A percentile compares a stretch with the other conserved stretches of the same genome.
Conservation (phyloP, 2,888 invertebrate genomes). For the Acanthosoma haemorrhoidale region DNA sequence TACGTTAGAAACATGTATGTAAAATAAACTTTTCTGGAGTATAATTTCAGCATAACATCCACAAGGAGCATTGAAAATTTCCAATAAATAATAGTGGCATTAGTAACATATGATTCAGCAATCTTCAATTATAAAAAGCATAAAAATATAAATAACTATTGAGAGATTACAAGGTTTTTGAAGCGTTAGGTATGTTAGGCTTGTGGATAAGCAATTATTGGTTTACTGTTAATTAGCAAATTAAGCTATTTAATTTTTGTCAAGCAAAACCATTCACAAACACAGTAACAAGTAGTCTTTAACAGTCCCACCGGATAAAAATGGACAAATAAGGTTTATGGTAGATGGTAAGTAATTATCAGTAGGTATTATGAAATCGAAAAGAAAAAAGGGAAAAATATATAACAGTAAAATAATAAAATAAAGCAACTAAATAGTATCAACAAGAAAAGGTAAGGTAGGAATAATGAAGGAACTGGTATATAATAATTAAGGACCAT, state of each 20-base stretch:
- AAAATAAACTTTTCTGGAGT: neutral
- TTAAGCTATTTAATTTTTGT: constrained; percentile 17
- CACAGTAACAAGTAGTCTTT: constrained; percentile 17
- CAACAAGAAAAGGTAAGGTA: neutral
- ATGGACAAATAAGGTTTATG: constrained; percentile 13
- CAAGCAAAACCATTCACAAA: constrained; percentile 20
- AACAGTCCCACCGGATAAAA: constrained; percentile 29
- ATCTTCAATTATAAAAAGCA: too few relatives aligned
- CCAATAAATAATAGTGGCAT: neutral
- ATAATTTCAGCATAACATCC: neutral
- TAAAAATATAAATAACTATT: neutral
- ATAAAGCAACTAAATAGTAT: neutral
- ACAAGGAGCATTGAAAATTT: neutral
- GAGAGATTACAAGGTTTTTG: neutral
- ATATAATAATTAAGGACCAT: neutral
- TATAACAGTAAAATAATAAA: neutral
- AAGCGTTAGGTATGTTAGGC: constrained; percentile 9
- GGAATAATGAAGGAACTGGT: neutral
- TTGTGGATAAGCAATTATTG: constrained; percentile 10
- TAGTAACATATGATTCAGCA: neutral
- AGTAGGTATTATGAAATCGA: neutral
- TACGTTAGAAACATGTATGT: neutral
- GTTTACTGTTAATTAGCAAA: constrained; percentile 1
- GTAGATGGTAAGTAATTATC: neutral
- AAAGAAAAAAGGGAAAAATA: neutral